Percentiles rank a stretch among this genome's conserved stretches.
Evolutionary conservation across 2,113 vertebrate species (phyloP).

Genomic region (Porphyrio hochstetteri): DNA sequence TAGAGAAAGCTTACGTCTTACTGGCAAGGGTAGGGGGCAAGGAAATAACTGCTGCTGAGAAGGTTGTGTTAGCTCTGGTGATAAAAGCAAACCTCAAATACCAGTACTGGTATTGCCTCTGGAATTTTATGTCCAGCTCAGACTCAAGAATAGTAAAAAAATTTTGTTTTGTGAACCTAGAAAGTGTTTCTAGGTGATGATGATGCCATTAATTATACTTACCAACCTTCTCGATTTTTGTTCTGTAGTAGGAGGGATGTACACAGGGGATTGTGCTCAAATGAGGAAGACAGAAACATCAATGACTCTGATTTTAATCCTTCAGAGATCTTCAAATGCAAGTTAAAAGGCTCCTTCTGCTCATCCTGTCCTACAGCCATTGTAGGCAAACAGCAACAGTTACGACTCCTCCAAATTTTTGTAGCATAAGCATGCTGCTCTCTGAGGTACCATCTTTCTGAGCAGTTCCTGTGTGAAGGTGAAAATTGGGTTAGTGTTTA

Average conservation of each 20-base stretch:
- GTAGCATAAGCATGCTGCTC: background rate
- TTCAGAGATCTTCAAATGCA: background rate
- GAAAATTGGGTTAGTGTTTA: background rate
- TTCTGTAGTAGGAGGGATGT: background rate
- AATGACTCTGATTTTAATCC: background rate
- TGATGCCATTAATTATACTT: background rate
- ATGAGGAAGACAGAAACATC: background rate
- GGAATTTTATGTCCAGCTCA: background rate
- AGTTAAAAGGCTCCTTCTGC: background rate
- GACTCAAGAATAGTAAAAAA: background rate
- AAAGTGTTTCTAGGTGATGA: background rate
- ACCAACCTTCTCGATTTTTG: background rate
- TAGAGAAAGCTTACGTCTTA: background rate
- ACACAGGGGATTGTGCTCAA: background rate
- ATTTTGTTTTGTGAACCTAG: background rate
- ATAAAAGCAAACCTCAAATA: background rate
- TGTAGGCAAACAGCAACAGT: background rate
- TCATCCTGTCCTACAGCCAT: background rate
- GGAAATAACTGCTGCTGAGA: background rate
- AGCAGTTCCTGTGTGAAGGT: background rate
- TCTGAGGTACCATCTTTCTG: background rate
- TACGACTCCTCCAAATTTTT: background rate
- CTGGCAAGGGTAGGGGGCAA: background rate
- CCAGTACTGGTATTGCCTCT: accelerated
- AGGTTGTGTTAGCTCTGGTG: background rate